phyloP scores from a whole-genome alignment of 2,888 invertebrate genomes.

The Cantharis flavilabris region DNA sequence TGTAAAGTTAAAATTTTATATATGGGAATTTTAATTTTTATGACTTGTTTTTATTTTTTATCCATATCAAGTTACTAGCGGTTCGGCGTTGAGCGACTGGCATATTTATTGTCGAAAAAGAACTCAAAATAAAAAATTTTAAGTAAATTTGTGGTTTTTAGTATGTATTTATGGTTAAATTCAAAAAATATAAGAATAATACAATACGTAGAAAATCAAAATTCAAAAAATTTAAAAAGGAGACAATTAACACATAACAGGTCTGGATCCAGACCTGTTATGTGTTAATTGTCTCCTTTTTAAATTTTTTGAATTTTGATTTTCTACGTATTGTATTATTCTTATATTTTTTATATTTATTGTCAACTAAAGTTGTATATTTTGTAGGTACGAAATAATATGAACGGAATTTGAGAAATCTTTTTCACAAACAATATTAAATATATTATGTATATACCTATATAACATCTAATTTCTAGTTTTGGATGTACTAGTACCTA shows the following conservation, averaged over 20 bases:
- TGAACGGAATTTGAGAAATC: constrained; percentile 13
- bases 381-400: constrained; percentile 14
- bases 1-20: constrained; percentile 47
- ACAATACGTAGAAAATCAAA: no score
- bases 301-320: no score
- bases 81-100: constrained; percentile 36
- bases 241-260: no score
- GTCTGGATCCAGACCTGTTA: no score
- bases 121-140: no score
- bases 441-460: not conserved
- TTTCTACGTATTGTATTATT: no score
- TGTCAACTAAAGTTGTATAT: constrained; percentile 32
- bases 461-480: not conserved
- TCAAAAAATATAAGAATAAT: no score
- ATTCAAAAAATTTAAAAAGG: no score
- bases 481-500: not conserved
- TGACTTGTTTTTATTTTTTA: constrained; percentile 36
- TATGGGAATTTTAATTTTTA: constrained; percentile 51
- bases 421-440: constrained; percentile 8
- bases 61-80: constrained; percentile 38
- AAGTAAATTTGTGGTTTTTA: no score
- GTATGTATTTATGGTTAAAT: no score
- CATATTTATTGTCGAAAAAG: constrained; percentile 42
- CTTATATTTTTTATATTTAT: no score
- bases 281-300: no score